phyloP scores from a whole-genome alignment of 1,140 invertebrate species.

The Tetramorium parvispinum region DNA sequence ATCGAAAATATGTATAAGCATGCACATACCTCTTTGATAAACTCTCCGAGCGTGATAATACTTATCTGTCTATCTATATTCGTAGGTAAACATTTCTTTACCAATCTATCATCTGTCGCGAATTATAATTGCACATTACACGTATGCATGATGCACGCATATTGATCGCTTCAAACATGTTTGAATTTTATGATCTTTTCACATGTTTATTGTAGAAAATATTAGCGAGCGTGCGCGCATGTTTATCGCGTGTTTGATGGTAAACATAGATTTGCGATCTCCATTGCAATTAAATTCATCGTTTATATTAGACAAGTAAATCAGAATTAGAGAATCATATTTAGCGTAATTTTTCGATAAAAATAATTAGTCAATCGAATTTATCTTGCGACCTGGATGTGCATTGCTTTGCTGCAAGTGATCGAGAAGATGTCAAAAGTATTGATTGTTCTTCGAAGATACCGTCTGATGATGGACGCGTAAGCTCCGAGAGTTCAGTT shows the following conservation, averaged over 20 bases:
- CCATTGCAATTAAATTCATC: background rate
- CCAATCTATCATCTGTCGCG: constrained; percentile 5
- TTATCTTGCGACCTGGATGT: background rate
- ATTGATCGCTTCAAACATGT: background rate
- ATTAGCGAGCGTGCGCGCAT: background rate
- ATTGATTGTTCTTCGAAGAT: constrained; percentile 3
- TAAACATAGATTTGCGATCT: background rate
- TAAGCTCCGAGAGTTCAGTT: constrained; percentile 3
- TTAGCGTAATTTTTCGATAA: background rate
- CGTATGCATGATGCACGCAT: background rate
- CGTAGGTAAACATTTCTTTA: background rate
- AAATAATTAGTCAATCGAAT: background rate
- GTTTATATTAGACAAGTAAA: background rate
- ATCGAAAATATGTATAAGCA: too few relatives aligned
- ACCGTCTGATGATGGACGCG: background rate
- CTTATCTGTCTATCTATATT: background rate
- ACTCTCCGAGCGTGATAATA: background rate
- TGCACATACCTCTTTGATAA: background rate
- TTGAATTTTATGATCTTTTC: background rate
- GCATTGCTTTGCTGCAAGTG: background rate
- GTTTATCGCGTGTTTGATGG: background rate
- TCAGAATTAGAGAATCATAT: background rate
- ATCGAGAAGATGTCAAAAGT: background rate
- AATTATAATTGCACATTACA: constrained; percentile 15
- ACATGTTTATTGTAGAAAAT: background rate